These are phyloP conservation scores for Rhabdornis inornatus DNA, from an alignment of 2,113 vertebrate genomes.

Conservation along the genomic window DNA sequence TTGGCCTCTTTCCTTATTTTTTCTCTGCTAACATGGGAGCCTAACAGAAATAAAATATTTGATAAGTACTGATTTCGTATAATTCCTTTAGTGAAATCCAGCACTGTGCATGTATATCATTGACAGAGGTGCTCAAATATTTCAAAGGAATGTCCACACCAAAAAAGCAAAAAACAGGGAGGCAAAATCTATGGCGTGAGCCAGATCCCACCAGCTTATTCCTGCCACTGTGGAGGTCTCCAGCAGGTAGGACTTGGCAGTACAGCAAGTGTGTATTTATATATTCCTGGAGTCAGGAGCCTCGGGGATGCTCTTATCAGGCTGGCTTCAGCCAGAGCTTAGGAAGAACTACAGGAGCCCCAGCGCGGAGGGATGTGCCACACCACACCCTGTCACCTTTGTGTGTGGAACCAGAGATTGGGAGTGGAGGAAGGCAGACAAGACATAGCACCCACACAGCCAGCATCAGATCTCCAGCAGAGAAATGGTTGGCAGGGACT, in stretches of 20 bases:
- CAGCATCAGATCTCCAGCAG: not conserved
- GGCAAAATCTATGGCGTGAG: not conserved
- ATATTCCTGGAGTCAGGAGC: not conserved
- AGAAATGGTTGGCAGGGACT: not conserved
- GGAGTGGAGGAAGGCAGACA: not conserved
- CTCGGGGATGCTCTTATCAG: not conserved
- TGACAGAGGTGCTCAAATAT: not conserved
- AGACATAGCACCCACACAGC: not conserved
- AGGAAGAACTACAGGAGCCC: not conserved
- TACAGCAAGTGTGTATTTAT: not conserved
- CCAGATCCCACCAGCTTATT: not conserved
- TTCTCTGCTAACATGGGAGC: not conserved
- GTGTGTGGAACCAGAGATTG: accelerated
- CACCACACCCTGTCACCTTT: not conserved
- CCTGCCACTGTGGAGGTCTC: not conserved
- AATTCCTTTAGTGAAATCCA: not conserved
- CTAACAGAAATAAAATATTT: not conserved
- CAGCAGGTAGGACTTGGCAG: not conserved
- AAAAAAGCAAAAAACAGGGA: not conserved
- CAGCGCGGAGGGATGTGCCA: accelerated
- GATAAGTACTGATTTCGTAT: not conserved
- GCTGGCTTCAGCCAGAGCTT: not conserved
- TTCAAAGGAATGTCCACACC: not conserved
- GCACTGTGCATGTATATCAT: not conserved
- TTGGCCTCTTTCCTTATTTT: not conserved